phyloP scores from a whole-genome alignment of 1,140 invertebrate species.

The Oreohelix idahoensis region DNA sequence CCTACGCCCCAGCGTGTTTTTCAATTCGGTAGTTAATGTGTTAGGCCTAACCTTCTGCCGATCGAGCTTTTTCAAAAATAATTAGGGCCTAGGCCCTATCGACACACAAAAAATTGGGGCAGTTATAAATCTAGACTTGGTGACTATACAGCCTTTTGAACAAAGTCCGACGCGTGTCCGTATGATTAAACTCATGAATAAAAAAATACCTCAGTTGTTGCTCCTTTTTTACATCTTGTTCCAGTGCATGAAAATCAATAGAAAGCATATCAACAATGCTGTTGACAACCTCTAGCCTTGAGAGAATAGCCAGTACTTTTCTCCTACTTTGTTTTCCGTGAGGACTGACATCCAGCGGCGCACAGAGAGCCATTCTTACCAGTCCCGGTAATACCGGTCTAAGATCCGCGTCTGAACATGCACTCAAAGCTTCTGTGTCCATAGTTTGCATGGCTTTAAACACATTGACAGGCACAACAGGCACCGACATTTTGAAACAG shows the following conservation, averaged over 20 bases:
- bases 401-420: constrained; percentile 82
- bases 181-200: too few relatives aligned
- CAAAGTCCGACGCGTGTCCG: too few relatives aligned
- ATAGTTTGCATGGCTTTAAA: constrained; percentile 87
- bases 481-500: constrained; percentile 34
- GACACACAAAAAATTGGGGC: too few relatives aligned
- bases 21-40: too few relatives aligned
- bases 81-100: too few relatives aligned
- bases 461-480: constrained; percentile 56
- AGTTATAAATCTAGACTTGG: too few relatives aligned
- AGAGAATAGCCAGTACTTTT: constrained; percentile 88
- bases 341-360: constrained; percentile 87
- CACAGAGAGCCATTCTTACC: constrained; percentile 91
- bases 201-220: constrained; percentile 88
- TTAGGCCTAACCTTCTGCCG: too few relatives aligned
- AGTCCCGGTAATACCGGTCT: constrained; percentile 92
- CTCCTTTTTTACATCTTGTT: constrained; percentile 94
- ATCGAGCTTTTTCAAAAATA: too few relatives aligned
- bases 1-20: too few relatives aligned
- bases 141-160: too few relatives aligned
- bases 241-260: constrained; percentile 93
- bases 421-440: constrained; percentile 81
- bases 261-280: constrained; percentile 92
- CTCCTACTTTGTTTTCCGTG: constrained; percentile 88
- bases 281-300: constrained; percentile 93